These are phyloP conservation scores for Idaea biselata DNA, from an alignment of 2,888 invertebrate genomes.

Conservation along the genomic window DNA sequence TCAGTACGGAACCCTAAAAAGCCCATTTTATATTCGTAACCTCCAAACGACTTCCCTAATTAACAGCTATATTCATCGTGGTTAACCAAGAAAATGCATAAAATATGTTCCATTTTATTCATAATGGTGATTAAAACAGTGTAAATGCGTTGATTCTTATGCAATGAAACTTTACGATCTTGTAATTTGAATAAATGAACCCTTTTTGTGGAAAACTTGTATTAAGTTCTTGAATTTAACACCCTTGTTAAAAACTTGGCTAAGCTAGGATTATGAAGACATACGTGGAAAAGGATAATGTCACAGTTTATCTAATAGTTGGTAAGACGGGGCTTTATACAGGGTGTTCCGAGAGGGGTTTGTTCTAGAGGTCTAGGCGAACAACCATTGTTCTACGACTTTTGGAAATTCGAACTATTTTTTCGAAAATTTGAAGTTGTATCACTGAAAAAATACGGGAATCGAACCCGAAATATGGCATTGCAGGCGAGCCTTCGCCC, in stretches of 20 bases:
- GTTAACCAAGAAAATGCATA: neutral
- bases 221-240: neutral
- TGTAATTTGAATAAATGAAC: neutral
- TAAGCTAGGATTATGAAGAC: neutral
- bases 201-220: neutral
- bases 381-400: too few species aligned
- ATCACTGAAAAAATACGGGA: too few species aligned
- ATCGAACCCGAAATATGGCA: too few species aligned
- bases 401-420: too few species aligned
- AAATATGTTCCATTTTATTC: neutral
- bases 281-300: too few species aligned
- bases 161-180: neutral
- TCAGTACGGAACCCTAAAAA: neutral
- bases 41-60: neutral
- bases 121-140: neutral
- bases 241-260: constrained; percentile 1
- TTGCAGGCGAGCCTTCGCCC: too few species aligned
- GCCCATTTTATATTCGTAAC: neutral
- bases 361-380: too few species aligned
- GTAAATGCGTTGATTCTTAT: constrained; percentile 2
- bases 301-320: too few species aligned
- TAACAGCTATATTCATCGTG: neutral
- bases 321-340: too few species aligned
- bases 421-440: too few species aligned
- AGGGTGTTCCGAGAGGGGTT: too few species aligned